A percentile compares a stretch with the other conserved stretches of the same genome.
Evolutionary conservation across 2,797 vertebrate genomes (phyloP).

Genomic region (Crax fasciolata): DNA sequence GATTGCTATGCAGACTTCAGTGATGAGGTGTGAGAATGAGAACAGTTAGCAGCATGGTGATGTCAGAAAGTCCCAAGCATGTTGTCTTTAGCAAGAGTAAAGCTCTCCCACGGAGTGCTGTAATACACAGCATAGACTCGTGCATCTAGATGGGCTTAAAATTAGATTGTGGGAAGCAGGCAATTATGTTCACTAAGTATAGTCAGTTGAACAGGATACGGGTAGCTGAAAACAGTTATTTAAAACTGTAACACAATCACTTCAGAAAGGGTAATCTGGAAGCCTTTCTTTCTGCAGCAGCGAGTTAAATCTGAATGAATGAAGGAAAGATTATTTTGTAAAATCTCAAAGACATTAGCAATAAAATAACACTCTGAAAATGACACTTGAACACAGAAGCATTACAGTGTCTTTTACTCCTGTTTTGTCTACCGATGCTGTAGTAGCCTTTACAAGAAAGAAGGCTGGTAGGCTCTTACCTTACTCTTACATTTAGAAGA

Average conservation of each 20-base stretch:
- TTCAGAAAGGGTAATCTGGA: slow-evolving; percentile 54
- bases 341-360: neutral
- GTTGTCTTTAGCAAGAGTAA: slow-evolving; percentile 12
- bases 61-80: slow-evolving; percentile 1
- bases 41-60: neutral
- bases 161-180: slow-evolving; percentile 59
- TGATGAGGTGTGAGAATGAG: neutral
- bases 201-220: slow-evolving; percentile 44
- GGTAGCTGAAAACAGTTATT: slow-evolving; percentile 67
- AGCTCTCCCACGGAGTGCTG: neutral
- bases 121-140: neutral
- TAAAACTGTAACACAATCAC: slow-evolving; percentile 44
- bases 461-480: neutral
- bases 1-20: neutral
- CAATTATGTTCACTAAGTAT: slow-evolving; percentile 52
- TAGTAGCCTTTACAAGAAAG: neutral
- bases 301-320: neutral
- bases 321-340: slow-evolving; percentile 22
- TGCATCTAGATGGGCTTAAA: slow-evolving; percentile 43
- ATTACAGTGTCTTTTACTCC: neutral
- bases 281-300: slow-evolving; percentile 38
- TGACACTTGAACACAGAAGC: neutral
- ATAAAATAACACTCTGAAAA: neutral
- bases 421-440: neutral
- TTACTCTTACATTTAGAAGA: neutral